A percentile compares a stretch with the other conserved stretches of the same genome.
Evolutionary conservation across 1,140 invertebrate species (phyloP).

Genomic region (Heliconius melpomene): DNA sequence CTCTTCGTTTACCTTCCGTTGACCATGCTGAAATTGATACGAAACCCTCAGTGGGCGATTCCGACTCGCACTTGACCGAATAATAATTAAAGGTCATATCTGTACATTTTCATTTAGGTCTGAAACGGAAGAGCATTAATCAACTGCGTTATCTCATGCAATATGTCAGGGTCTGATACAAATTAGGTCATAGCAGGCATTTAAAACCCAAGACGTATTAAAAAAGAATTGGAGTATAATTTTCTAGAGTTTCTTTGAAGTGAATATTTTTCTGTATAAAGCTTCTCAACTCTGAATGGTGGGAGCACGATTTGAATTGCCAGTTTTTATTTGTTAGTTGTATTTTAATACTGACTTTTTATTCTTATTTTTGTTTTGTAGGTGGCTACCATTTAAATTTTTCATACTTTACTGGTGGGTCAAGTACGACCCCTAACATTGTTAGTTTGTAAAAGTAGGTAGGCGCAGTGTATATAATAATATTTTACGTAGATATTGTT

Average conservation of each 20-base stretch:
- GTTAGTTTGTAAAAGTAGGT: slow-evolving; percentile 8
- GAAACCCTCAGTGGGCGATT: too few relatives aligned
- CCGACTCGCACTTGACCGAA: too few relatives aligned
- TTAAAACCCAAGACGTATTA: slow-evolving; percentile 16
- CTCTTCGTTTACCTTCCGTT: too few relatives aligned
- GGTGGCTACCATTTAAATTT: slow-evolving; percentile 24
- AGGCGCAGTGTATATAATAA: not conserved
- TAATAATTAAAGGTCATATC: too few relatives aligned
- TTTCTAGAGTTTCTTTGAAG: slow-evolving; percentile 31
- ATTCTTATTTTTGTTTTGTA: slow-evolving; percentile 6
- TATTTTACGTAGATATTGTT: not conserved
- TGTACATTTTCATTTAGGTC: not conserved
- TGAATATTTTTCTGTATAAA: slow-evolving; percentile 33
- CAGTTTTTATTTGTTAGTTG: slow-evolving; percentile 29
- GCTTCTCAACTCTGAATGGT: slow-evolving; percentile 21
- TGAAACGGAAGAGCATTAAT: slow-evolving; percentile 2
- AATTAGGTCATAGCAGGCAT: slow-evolving; percentile 19
- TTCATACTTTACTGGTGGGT: slow-evolving; percentile 25
- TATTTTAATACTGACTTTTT: slow-evolving; percentile 29
- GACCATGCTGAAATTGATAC: too few relatives aligned
- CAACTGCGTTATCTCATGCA: not conserved
- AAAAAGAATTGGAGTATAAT: slow-evolving; percentile 36
- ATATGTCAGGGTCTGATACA: slow-evolving; percentile 8
- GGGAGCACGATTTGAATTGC: slow-evolving; percentile 29
- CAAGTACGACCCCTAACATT: slow-evolving; percentile 27